These are phyloP conservation scores for Parnassius apollo DNA, from an alignment of 2,888 invertebrate species.

Conservation along the genomic window DNA sequence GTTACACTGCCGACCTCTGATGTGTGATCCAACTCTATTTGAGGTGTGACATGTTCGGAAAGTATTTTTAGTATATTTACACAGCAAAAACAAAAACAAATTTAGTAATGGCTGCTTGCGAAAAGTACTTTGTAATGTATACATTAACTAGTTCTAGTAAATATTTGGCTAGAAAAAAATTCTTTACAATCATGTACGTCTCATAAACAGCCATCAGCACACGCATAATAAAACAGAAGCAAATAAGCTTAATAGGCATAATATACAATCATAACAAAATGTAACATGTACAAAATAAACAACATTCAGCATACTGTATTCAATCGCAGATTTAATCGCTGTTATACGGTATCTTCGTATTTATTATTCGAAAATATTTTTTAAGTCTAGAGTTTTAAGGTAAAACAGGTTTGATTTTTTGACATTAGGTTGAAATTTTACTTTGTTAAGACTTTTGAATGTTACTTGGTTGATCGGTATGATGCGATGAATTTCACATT, in stretches of 20 bases:
- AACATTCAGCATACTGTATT: slow-evolving; percentile 25
- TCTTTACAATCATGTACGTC: background rate
- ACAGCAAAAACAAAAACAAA: slow-evolving; percentile 74
- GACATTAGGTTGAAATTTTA: no score
- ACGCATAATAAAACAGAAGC: slow-evolving; percentile 34
- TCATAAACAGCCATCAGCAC: slow-evolving; percentile 18
- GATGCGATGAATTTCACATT: no score
- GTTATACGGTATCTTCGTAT: no score
- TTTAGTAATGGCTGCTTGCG: slow-evolving; percentile 47
- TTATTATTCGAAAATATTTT: no score
- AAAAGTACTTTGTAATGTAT: slow-evolving; percentile 12
- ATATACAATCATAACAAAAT: slow-evolving; percentile 28
- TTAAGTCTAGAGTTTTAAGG: no score
- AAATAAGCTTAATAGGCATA: slow-evolving; percentile 32
- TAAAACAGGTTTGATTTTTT: no score
- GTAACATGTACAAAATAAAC: slow-evolving; percentile 13
- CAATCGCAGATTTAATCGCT: no score
- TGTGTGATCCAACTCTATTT: slow-evolving; percentile 79
- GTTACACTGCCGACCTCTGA: slow-evolving; percentile 81
- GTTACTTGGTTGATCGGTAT: no score
- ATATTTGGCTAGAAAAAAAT: background rate
- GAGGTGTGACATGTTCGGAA: slow-evolving; percentile 70
- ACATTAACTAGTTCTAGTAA: background rate
- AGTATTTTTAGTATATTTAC: slow-evolving; percentile 75
- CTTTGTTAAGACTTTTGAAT: no score